Evolutionary conservation across 2,113 vertebrate genomes (phyloP), one percentile per base, ranked within the genome.

Genomic region (Micronycteris hirsuta): DNA sequence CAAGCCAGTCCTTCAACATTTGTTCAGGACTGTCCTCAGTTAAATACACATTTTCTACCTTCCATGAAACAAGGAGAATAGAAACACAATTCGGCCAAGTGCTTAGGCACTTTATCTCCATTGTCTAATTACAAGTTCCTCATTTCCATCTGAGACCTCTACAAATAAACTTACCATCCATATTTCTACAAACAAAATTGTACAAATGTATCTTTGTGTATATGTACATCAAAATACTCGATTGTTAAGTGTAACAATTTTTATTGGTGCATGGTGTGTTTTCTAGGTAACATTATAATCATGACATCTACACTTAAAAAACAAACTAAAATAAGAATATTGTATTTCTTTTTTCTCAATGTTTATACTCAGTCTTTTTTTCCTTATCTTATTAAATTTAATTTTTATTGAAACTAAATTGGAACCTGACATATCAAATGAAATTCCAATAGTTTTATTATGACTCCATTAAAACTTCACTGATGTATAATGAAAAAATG

Each of bases 391-490:
- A 91, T 38, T 92, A 14, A 84, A 87, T 61, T 97, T 85, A 7
- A 70, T 45, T 89, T 84, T 88, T 52, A 86, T 82, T 73, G 12
- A 83, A 76, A 74, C 47, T 36, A 83, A 15, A 73, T 49, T 80
- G 19, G 9, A 94, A 71, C 28, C 33, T 91, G 20, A 71, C 33
- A 63, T 56, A 38, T 38, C 45, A 86, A n/a, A 86, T 77, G 24
- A 58, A 96, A 89, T 89, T 95, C 14, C 49, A 89, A 58, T 77
- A 58, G n/a, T 95, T 89, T 71, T 31, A 91, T 89, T 86, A 45
- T 84, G 22, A 65, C 5, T 93, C 36, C 28, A 47, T 77, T 86
- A 96, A 95, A 85, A 73, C 76, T 58, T 28, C 24, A 74, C 47
- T 76, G 52, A 86, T 36, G 12, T 77, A 22, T 76, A 70, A n/a